These are phyloP conservation scores for Drosophila bocki DNA, from an alignment of 1,140 invertebrate species.

Conservation along the genomic window DNA sequence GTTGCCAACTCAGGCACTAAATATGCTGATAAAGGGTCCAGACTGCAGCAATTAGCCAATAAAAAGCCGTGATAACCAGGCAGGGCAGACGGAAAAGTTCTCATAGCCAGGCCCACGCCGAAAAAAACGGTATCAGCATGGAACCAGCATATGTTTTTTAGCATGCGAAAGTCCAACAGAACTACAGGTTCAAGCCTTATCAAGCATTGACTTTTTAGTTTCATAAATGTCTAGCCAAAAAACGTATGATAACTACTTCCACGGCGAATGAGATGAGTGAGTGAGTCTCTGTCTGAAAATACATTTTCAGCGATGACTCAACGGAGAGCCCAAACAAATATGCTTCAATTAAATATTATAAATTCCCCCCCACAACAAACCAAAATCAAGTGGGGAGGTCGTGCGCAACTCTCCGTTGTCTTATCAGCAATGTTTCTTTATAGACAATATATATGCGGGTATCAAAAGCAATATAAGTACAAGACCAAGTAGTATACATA, in stretches of 20 bases:
- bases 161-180: slow-evolving; percentile 14
- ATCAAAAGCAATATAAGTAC: slow-evolving; percentile 25
- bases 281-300: slow-evolving; percentile 43
- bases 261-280: slow-evolving; percentile 11
- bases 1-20: slow-evolving; percentile 13
- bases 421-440: slow-evolving; percentile 64
- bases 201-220: slow-evolving; percentile 65
- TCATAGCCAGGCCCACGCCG: slow-evolving; percentile 35
- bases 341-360: slow-evolving; percentile 30
- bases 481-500: slow-evolving; percentile 18
- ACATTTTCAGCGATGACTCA: slow-evolving; percentile 55
- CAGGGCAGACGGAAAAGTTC: slow-evolving; percentile 21
- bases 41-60: slow-evolving; percentile 31
- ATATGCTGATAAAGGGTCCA: slow-evolving; percentile 31
- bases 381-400: slow-evolving; percentile 59
- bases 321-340: slow-evolving; percentile 30
- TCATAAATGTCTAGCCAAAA: slow-evolving; percentile 55
- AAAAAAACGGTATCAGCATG: slow-evolving; percentile 36
- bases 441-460: slow-evolving; percentile 36
- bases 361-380: slow-evolving; percentile 11
- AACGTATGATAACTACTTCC: slow-evolving; percentile 21
- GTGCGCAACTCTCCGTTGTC: slow-evolving; percentile 61
- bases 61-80: slow-evolving; percentile 11
- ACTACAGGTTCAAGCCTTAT: slow-evolving; percentile 41
- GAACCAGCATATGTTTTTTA: slow-evolving; percentile 35